phyloP scores from a whole-genome alignment of 2,113 vertebrate species.

The Stegastes partitus region DNA sequence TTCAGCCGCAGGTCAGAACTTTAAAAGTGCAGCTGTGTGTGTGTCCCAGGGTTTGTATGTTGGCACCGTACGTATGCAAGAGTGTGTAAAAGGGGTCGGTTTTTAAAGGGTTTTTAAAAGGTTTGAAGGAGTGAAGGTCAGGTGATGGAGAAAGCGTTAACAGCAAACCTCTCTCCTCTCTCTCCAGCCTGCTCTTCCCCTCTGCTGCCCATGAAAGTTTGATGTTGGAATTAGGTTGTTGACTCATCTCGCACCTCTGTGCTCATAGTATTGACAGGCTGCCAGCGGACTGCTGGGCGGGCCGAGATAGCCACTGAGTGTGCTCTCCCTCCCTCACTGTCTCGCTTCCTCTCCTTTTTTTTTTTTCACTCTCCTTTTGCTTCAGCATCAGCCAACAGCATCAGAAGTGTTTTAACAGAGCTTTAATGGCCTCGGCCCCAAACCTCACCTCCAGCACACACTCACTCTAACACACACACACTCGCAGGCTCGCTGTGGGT shows the following conservation, averaged over 20 bases:
- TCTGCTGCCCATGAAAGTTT: slow-evolving; percentile 94
- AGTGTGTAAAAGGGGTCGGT: slow-evolving; percentile 64
- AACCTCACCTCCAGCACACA: slow-evolving; percentile 82
- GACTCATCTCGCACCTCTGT: slow-evolving; percentile 95
- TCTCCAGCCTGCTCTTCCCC: slow-evolving; percentile 78
- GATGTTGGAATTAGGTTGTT: slow-evolving; percentile 98
- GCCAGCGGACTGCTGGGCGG: slow-evolving; percentile 87
- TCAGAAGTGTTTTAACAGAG: slow-evolving; percentile 99
- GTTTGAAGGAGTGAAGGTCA: slow-evolving; percentile 83
- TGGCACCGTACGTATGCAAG: slow-evolving; percentile 53
- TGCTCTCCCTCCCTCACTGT: slow-evolving; percentile 63
- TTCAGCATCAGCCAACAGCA: slow-evolving; percentile 92
- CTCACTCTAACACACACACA: slow-evolving; percentile 22
- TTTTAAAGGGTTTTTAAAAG: slow-evolving; percentile 84
- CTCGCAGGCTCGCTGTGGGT: slow-evolving; percentile 56
- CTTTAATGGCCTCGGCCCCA: slow-evolving; percentile 96
- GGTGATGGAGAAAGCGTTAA: slow-evolving; percentile 77
- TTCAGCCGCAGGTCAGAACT: slow-evolving; percentile 81
- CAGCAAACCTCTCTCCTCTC: slow-evolving; percentile 75
- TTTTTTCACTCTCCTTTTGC: slow-evolving; percentile 68
- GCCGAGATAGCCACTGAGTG: slow-evolving; percentile 87
- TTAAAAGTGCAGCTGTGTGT: slow-evolving; percentile 75
- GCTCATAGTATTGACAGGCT: slow-evolving; percentile 97
- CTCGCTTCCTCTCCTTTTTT: slow-evolving; percentile 63
- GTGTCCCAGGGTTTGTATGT: slow-evolving; percentile 55